A percentile compares a stretch with the other conserved stretches of the same genome.
These are phyloP conservation scores for Propithecus perrieri DNA, from an alignment of 2,797 vertebrate species.

Conservation along the genomic window DNA sequence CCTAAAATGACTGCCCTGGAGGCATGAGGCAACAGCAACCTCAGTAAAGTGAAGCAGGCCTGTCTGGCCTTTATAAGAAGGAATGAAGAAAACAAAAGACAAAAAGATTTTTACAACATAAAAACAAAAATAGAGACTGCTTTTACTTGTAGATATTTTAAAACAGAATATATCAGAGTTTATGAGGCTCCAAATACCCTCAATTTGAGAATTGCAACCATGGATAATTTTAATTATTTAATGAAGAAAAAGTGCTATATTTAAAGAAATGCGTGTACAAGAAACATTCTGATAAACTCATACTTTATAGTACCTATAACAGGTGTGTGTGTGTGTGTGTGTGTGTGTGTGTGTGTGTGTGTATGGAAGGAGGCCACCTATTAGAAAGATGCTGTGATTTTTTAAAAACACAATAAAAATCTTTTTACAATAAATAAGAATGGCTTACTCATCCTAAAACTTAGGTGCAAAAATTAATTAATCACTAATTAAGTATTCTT, in stretches of 20 bases:
- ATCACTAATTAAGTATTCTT: neutral
- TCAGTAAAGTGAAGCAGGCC: neutral
- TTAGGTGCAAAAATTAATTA: neutral
- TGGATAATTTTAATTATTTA: neutral
- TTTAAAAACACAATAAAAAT: neutral
- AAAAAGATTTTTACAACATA: neutral
- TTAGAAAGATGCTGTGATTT: neutral
- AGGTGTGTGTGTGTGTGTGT: too few species aligned
- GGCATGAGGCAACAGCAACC: neutral
- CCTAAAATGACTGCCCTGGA: neutral
- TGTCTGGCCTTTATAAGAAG: neutral
- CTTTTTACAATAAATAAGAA: neutral
- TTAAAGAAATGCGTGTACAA: neutral
- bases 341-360: too few species aligned
- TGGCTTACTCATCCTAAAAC: neutral
- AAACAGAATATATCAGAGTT: neutral
- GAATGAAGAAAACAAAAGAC: neutral
- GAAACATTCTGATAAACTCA: neutral
- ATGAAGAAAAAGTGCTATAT: neutral
- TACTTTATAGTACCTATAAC: too few species aligned
- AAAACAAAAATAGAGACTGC: neutral
- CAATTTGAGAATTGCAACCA: neutral
- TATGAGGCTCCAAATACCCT: neutral
- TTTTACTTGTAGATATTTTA: neutral
- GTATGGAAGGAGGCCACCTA: neutral